Percentiles rank a stretch among this genome's conserved stretches.
phyloP scores from a whole-genome alignment of 2,113 vertebrate species.

The Myrmecobius fasciatus region DNA sequence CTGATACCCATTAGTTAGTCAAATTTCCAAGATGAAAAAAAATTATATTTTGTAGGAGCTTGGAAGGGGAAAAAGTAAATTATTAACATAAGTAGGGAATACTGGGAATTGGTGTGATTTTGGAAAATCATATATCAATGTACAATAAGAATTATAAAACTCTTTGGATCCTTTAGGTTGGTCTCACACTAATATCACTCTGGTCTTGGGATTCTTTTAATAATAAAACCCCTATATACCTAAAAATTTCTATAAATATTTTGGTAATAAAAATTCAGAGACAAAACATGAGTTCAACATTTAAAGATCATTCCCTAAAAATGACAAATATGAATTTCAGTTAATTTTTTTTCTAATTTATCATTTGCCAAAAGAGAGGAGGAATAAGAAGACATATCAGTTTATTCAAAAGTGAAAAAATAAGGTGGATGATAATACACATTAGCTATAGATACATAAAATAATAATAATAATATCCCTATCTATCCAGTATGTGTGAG shows the following conservation, averaged over 20 bases:
- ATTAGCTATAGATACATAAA: not conserved
- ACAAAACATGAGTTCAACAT: not conserved
- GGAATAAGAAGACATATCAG: not conserved
- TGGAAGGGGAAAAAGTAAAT: not conserved
- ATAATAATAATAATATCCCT: not conserved
- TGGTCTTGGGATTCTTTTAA: not conserved
- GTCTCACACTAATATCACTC: not conserved
- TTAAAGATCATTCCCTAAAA: not conserved
- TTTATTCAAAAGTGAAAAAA: not conserved
- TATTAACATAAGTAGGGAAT: not conserved
- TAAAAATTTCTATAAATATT: not conserved
- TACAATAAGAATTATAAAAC: not conserved
- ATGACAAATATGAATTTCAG: not conserved
- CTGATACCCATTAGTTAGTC: not conserved
- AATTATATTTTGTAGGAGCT: not conserved
- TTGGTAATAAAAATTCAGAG: not conserved
- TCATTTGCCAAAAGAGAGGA: no score
- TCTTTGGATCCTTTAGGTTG: not conserved
- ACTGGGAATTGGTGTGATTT: not conserved
- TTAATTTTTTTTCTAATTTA: not conserved
- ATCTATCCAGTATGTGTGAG: not conserved
- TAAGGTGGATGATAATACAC: not conserved
- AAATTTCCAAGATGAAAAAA: not conserved
- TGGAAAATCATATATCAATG: not conserved
- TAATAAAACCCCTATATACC: not conserved